Evolutionary conservation across 2,797 vertebrate genomes (phyloP).

Genomic region (Pangasius djambal): DNA sequence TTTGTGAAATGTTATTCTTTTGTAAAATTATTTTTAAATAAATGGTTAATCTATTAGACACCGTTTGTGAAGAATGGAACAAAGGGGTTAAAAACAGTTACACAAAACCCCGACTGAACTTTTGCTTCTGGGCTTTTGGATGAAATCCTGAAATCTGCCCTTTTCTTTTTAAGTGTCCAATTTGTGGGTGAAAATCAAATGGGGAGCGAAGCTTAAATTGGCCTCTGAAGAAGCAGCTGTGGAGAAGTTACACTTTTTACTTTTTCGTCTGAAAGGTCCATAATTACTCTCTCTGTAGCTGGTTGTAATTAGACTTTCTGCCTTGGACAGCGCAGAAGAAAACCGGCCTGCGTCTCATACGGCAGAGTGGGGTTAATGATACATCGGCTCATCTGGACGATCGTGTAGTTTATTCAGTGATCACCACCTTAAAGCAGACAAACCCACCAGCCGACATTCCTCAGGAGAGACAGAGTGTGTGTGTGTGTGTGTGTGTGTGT

Average conservation of each 20-base stretch:
- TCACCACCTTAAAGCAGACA: conserved; percentile 18
- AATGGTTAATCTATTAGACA: background rate
- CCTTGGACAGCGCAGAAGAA: conserved; percentile 23
- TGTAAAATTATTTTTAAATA: background rate
- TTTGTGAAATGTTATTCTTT: background rate
- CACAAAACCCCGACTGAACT: background rate
- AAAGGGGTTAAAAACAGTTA: background rate
- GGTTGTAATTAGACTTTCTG: conserved; percentile 33
- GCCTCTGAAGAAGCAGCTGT: conserved; percentile 2
- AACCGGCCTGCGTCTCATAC: conserved; percentile 13
- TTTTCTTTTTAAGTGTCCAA: background rate
- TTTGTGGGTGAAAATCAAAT: conserved; percentile 15
- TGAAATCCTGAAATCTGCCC: background rate
- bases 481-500: background rate
- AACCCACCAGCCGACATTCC: background rate
- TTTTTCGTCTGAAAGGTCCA: conserved; percentile 34
- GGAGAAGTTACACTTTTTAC: conserved; percentile 25
- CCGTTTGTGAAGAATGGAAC: background rate
- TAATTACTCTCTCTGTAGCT: conserved; percentile 38
- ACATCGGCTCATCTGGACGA: background rate
- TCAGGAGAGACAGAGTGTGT: background rate
- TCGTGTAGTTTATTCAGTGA: background rate
- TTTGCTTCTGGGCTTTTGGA: background rate
- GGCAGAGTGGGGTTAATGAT: background rate
- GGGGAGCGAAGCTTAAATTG: conserved; percentile 22